A percentile compares a stretch with the other conserved stretches of the same genome.
Evolutionary conservation across 2,113 vertebrate species (phyloP).

Genomic region (Spermophilus dauricus): DNA sequence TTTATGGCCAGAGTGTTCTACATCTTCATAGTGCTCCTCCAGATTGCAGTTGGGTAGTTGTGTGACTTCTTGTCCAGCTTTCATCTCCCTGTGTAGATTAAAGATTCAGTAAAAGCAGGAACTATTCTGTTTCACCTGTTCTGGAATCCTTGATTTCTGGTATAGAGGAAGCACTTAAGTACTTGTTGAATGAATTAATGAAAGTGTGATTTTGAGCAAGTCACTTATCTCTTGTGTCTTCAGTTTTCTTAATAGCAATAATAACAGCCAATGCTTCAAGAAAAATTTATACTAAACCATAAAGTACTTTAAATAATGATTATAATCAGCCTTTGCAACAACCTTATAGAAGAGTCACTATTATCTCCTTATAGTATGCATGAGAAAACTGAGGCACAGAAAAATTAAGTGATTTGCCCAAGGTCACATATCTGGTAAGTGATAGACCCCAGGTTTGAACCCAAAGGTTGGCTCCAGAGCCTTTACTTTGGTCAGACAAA

Average conservation of each 20-base stretch:
- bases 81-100: neutral
- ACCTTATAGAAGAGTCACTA: neutral
- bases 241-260: neutral
- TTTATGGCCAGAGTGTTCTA: neutral
- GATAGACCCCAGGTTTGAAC: neutral
- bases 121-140: neutral
- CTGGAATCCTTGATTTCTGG: neutral
- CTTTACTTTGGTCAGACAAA: neutral
- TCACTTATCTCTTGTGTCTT: neutral
- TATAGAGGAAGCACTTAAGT: neutral
- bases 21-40: neutral
- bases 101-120: neutral
- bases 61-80: neutral
- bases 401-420: neutral
- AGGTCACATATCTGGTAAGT: neutral
- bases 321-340: neutral
- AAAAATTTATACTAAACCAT: neutral
- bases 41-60: neutral
- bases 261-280: neutral
- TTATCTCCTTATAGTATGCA: neutral
- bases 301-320: neutral
- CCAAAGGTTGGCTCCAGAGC: neutral
- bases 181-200: neutral
- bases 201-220: constrained; percentile 9
- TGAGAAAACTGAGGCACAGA: neutral